Conservation (phyloP, 30 jellyfish, hydroid and myxozoan species). For the Rhopilema esculentum region DNA sequence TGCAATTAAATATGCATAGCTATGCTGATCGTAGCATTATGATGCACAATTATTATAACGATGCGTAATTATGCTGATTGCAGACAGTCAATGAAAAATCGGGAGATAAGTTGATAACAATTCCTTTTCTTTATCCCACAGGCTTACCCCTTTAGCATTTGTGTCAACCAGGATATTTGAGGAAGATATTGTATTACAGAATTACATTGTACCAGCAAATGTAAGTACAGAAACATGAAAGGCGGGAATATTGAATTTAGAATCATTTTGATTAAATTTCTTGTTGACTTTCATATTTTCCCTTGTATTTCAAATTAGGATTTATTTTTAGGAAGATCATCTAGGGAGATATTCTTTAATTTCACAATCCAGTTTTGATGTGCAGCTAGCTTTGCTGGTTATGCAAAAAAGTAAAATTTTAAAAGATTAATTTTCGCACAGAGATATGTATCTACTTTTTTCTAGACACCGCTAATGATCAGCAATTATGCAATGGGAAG, state of each 20-base stretch:
- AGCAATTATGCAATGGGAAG: conserved; percentile 29
- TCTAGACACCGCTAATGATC: conserved; percentile 6
- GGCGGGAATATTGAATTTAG: background rate
- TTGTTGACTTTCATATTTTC: background rate
- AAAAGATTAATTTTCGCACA: no score
- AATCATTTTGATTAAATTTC: background rate
- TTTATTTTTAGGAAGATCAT: no score
- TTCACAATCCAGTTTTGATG: no score
- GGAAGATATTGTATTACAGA: conserved; percentile 25
- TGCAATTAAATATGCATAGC: no score
- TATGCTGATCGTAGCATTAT: no score
- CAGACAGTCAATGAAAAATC: no score
- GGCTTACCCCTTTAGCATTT: background rate
- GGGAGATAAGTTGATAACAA: background rate
- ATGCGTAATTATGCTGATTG: no score
- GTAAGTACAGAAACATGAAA: background rate
- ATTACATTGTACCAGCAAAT: conserved; percentile 20
- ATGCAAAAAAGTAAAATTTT: no score
- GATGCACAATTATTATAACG: no score
- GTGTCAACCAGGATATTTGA: background rate
- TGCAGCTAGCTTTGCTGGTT: no score
- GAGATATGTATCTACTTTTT: background rate
- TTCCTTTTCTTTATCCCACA: background rate
- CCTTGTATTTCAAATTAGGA: background rate
- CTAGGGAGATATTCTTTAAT: no score